Evolutionary conservation across 1,140 invertebrate genomes (phyloP), one percentile per base, ranked within the genome.

Genomic region (Metaphire vulgaris): DNA sequence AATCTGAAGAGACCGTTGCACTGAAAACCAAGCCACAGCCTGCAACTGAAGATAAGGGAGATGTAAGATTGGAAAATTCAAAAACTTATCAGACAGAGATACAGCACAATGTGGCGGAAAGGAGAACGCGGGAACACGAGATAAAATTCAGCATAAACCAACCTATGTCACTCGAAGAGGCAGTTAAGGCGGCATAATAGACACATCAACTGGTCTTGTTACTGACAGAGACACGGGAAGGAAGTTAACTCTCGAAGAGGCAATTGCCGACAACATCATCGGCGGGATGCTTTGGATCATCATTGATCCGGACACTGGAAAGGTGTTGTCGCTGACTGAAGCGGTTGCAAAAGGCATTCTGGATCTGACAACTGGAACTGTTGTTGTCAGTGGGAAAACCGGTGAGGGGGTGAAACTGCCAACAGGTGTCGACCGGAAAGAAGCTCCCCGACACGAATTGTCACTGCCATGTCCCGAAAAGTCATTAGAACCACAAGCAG

Each of bases 111-210:
- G n/a, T n/a, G n/a, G n/a, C n/a, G n/a, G n/a, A n/a, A n/a, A n/a
- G n/a, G n/a, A n/a, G n/a, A n/a, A n/a, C n/a, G n/a, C n/a, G n/a
- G n/a, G n/a, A n/a, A n/a, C n/a, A n/a, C n/a, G n/a, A n/a, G n/a
- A 56, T 21, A 56, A 21, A 56, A 56, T 56, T 21, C 6, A 83
- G 92, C 79, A 85, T 89, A 14, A 90, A 90, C 80, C 90, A 90
- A 84, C 89, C 90, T 79, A 88, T 96, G 80, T 91, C 92, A 80
- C 89, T 95, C 70, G 90, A 92, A 82, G 92, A 94, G 83, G 93
- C 93, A 0, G 88, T 95, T 30, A 81, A 79, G 68, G 80, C 77
- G 87, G 88, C 65, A 79, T 88, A 0, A 79, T 89, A 12, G 84
- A 81, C 77, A 72, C 79, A 1, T 73, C 77, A n/a, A 67, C 28